Evolutionary conservation across 2,113 vertebrate species (phyloP).

Genomic region (Antennarius striatus): DNA sequence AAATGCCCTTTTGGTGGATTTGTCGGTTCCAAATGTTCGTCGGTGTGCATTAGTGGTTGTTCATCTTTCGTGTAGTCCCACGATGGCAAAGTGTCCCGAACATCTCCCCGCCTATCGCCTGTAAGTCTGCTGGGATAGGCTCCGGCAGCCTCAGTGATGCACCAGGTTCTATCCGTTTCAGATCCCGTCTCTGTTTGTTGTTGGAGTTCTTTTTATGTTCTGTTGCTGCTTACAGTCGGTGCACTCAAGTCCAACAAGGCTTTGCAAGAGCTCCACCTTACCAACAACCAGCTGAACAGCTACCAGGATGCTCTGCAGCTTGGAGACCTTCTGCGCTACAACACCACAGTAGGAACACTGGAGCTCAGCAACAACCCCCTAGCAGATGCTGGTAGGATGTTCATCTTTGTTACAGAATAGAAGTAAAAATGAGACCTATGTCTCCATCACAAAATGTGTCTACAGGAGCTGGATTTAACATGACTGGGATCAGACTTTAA

Average conservation of each 20-base stretch:
- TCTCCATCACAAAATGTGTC: too few species aligned
- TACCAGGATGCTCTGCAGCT: conserved; percentile 81
- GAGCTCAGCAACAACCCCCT: conserved; percentile 76
- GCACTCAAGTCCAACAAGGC: conserved; percentile 73
- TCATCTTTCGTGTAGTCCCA: too few species aligned
- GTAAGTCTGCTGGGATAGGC: too few species aligned
- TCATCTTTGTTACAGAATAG: neutral
- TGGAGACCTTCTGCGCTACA: conserved; percentile 77
- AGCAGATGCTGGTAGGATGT: conserved; percentile 72
- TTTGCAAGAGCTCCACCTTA: conserved; percentile 75
- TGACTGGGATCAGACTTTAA: too few species aligned
- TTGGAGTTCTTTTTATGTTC: neutral
- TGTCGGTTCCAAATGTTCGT: too few species aligned
- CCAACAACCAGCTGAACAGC: conserved; percentile 77
- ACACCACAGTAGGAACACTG: conserved; percentile 69
- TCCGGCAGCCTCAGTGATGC: too few species aligned
- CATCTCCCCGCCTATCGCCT: too few species aligned
- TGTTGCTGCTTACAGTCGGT: conserved; percentile 59
- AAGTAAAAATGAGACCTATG: too few species aligned
- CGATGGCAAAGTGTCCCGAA: too few species aligned
- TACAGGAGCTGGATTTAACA: too few species aligned
- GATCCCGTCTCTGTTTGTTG: neutral
- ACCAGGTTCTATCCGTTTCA: neutral
- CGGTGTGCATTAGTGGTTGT: too few species aligned
- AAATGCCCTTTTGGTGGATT: too few species aligned